Conservation (phyloP, 35 echinoderm and acorn worm genomes). For the Acanthaster planci region DNA sequence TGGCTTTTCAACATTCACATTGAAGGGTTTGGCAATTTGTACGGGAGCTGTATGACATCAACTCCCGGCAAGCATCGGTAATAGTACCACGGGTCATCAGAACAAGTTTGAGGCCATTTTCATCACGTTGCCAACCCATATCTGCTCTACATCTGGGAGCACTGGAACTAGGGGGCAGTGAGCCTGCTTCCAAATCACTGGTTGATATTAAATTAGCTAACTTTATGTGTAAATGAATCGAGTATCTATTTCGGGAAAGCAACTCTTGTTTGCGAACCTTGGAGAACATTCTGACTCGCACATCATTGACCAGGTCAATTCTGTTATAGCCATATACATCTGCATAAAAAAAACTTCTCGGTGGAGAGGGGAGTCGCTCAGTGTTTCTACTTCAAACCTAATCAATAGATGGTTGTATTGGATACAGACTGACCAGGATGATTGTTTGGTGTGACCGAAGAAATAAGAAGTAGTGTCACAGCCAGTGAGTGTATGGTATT, state of each 20-base stretch:
- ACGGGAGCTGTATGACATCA: background rate
- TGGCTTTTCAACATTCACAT: background rate
- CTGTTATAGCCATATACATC: background rate
- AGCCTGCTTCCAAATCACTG: background rate
- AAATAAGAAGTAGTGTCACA: background rate
- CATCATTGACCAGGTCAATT: background rate
- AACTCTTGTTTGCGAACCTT: background rate
- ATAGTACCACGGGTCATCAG: background rate
- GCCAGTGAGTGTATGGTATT: background rate
- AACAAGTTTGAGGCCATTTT: background rate
- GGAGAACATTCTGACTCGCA: background rate
- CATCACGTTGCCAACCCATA: conserved; percentile 12
- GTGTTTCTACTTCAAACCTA: background rate
- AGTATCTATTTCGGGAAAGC: background rate
- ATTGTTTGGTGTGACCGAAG: background rate
- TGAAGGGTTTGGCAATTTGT: background rate
- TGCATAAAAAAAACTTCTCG: background rate
- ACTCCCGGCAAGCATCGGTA: background rate
- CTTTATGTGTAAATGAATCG: background rate
- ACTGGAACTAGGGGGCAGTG: background rate
- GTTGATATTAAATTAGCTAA: background rate
- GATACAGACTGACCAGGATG: background rate
- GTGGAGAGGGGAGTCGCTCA: background rate
- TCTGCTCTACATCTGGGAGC: background rate
- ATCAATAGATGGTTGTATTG: background rate